Evolutionary conservation across 2,797 vertebrate genomes (phyloP).

Genomic region (Hippopotamyrus pictus): DNA sequence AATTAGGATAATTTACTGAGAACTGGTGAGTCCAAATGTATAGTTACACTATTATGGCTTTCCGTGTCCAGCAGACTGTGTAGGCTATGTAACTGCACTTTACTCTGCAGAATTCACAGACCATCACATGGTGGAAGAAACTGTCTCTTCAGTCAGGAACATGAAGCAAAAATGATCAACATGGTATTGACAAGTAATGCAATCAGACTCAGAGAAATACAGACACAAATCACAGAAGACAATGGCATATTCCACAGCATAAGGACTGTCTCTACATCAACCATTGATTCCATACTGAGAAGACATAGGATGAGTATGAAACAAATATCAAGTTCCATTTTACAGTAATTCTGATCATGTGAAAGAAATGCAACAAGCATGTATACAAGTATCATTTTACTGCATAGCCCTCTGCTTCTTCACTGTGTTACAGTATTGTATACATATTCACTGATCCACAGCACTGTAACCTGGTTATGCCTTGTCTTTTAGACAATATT

Average conservation of each 20-base stretch:
- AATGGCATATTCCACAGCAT: neutral
- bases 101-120: neutral
- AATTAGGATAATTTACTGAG: neutral
- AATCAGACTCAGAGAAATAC: neutral
- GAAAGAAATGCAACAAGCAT: neutral
- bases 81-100: neutral
- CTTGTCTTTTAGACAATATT: neutral
- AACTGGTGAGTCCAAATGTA: neutral
- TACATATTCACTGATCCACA: neutral
- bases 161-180: neutral
- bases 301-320: neutral
- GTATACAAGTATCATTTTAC: neutral
- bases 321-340: neutral
- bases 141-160: neutral
- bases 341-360: neutral
- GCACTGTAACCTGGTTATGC: neutral
- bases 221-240: neutral
- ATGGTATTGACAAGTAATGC: neutral
- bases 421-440: neutral
- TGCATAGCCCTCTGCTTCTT: neutral
- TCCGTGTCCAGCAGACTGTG: neutral
- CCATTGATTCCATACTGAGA: neutral
- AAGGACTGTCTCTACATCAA: neutral
- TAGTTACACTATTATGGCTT: neutral
- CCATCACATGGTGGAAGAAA: neutral